Evolutionary conservation across 2,797 vertebrate genomes (phyloP).

Genomic region (Dermochelys coriacea): DNA sequence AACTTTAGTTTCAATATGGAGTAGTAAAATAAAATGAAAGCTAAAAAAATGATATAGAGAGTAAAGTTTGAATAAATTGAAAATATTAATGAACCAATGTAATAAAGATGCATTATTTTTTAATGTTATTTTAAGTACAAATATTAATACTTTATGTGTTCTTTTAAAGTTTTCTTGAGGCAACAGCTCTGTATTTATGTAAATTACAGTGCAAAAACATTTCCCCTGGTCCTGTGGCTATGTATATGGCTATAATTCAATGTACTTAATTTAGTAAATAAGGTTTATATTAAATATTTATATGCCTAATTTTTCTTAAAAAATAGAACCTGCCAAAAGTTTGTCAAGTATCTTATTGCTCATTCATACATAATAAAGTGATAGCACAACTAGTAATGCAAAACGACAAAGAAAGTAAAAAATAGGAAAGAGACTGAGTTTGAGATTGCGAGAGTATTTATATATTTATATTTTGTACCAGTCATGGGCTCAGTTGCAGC

Average conservation of each 20-base stretch:
- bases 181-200: background rate
- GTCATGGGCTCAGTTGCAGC: background rate
- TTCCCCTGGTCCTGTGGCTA: slow-evolving; percentile 29
- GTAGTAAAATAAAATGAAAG: slow-evolving; percentile 50
- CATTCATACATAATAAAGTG: background rate
- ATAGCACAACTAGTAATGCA: background rate
- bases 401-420: background rate
- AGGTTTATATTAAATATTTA: slow-evolving; percentile 45
- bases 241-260: background rate
- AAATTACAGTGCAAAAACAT: slow-evolving; percentile 47
- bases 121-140: slow-evolving; percentile 77
- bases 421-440: background rate
- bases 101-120: slow-evolving; percentile 69
- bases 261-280: slow-evolving; percentile 54
- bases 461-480: background rate
- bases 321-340: background rate
- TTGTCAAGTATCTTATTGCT: background rate
- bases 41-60: slow-evolving; percentile 48
- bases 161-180: slow-evolving; percentile 61
- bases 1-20: slow-evolving; percentile 7
- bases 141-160: slow-evolving; percentile 71
- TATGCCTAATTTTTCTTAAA: slow-evolving; percentile 33
- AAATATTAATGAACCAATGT: slow-evolving; percentile 60
- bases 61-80: slow-evolving; percentile 55
- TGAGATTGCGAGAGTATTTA: background rate